Evolutionary conservation across 2,113 vertebrate genomes (phyloP).

Genomic region (Takifugu flavidus): DNA sequence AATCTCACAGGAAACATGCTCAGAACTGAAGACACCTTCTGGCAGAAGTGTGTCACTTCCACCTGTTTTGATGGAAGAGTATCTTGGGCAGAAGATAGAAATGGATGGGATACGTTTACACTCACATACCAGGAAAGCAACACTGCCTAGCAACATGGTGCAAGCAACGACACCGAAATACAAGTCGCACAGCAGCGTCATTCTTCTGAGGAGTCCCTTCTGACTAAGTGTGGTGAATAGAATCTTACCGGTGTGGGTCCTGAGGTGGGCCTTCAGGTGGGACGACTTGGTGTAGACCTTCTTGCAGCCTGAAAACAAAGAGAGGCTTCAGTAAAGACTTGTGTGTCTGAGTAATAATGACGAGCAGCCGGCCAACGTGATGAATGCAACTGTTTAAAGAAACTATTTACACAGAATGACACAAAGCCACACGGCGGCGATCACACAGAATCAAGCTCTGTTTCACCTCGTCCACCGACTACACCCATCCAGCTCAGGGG

Average conservation of each 20-base stretch:
- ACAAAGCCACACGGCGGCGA: too few species aligned
- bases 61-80: conserved; percentile 75
- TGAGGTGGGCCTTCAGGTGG: conserved; percentile 72
- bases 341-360: too few species aligned
- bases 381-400: too few species aligned
- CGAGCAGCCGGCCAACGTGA: too few species aligned
- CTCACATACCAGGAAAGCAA: conserved; percentile 69
- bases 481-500: too few species aligned
- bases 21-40: conserved; percentile 49
- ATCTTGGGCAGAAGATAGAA: conserved; percentile 72
- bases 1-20: too few species aligned
- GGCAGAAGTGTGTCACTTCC: conserved; percentile 74
- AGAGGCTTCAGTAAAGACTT: background rate
- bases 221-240: background rate
- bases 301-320: conserved; percentile 64
- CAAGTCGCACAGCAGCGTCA: conserved; percentile 17
- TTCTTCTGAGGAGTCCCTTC: conserved; percentile 31
- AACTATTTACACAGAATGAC: too few species aligned
- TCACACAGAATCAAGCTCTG: too few species aligned
- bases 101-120: conserved; percentile 71
- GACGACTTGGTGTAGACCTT: conserved; percentile 76
- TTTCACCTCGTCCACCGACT: too few species aligned
- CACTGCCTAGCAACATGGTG: conserved; percentile 70
- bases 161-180: conserved; percentile 57
- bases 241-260: conserved; percentile 72